Conservation (phyloP, 2,113 vertebrate species). For the Galbula dea region DNA sequence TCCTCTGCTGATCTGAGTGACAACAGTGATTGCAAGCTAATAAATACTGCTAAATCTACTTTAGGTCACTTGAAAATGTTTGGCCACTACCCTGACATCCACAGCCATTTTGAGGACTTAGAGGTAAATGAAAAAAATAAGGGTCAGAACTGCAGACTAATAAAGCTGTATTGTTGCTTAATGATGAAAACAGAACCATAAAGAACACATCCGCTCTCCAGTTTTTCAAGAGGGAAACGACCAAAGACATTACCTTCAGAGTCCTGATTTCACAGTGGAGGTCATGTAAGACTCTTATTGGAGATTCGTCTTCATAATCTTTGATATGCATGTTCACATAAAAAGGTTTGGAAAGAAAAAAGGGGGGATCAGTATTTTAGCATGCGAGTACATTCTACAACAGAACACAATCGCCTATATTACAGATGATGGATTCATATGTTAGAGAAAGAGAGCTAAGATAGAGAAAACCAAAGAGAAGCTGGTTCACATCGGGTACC, state of each 20-base stretch:
- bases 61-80: not conserved
- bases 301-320: slow-evolving; percentile 69
- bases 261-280: slow-evolving; percentile 75
- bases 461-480: not conserved
- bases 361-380: not conserved
- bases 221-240: not conserved
- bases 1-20: not conserved
- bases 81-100: not conserved
- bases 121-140: not conserved
- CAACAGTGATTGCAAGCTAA: not conserved
- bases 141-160: not conserved
- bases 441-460: not conserved
- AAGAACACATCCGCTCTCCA: accelerated
- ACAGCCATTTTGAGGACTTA: not conserved
- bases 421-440: not conserved
- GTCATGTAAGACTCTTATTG: slow-evolving; percentile 74
- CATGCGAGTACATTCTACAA: not conserved
- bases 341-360: not conserved
- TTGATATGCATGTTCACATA: not conserved
- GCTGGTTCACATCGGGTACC: not conserved
- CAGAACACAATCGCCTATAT: not conserved
- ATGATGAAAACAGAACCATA: not conserved
- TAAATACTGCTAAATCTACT: not conserved
- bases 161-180: not conserved
- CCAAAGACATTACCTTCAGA: slow-evolving; percentile 78